A percentile compares a stretch with the other conserved stretches of the same genome.
These are phyloP conservation scores for Taenaris catops DNA, from an alignment of 2,888 invertebrate species.

Conservation along the genomic window DNA sequence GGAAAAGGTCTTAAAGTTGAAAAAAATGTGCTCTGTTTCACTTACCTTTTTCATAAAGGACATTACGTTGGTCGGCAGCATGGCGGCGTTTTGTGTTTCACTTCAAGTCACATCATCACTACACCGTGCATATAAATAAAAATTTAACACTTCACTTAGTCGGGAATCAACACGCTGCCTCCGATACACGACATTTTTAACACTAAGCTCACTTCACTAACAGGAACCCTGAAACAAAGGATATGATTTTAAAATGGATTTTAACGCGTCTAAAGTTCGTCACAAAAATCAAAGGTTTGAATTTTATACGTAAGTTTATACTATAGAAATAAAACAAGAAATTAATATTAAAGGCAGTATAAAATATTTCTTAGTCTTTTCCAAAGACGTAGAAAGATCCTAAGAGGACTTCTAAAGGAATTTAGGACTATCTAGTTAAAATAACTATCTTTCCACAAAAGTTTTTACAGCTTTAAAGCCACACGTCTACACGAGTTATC, in stretches of 20 bases:
- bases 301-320: no score
- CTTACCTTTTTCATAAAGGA: slow-evolving; percentile 96
- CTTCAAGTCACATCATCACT: slow-evolving; percentile 31
- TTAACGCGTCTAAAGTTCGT: neutral
- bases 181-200: slow-evolving; percentile 56
- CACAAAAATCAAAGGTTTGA: neutral
- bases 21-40: slow-evolving; percentile 30
- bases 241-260: slow-evolving; percentile 9
- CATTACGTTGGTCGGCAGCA: slow-evolving; percentile 95
- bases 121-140: slow-evolving; percentile 10
- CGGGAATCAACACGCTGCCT: slow-evolving; percentile 58
- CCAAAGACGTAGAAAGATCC: no score
- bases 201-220: slow-evolving; percentile 19
- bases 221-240: slow-evolving; percentile 31
- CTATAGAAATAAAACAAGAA: no score
- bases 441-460: no score
- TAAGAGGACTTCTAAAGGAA: no score
- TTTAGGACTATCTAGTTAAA: no score
- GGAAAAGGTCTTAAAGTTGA: no score
- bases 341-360: no score
- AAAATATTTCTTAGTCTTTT: no score
- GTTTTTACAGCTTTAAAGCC: no score
- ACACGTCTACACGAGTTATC: no score
- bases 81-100: slow-evolving; percentile 68
- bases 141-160: slow-evolving; percentile 39